Percentiles rank a stretch among this genome's conserved stretches.
phyloP scores from a whole-genome alignment of 35 echinoderm and acorn worm genomes.

The Chiridota heheva region DNA sequence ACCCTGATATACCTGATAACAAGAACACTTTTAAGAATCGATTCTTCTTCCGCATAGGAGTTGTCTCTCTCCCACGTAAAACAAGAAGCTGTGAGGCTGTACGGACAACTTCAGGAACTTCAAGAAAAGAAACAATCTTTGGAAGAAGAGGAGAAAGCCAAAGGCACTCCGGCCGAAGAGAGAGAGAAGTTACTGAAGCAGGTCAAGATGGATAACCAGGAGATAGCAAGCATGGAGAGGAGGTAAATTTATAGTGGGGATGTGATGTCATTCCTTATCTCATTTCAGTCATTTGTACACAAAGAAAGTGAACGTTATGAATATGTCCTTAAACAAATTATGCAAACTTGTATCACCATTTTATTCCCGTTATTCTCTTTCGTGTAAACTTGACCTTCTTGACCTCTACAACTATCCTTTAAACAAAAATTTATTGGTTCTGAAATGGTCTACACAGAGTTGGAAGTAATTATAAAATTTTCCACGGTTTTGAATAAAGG shows the following conservation, averaged over 20 bases:
- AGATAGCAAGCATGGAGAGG: constrained; percentile 91
- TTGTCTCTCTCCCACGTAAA: constrained; percentile 80
- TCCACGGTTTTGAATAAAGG: too few species aligned
- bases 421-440: too few species aligned
- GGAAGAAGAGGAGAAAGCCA: constrained; percentile 74
- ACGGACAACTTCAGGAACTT: constrained; percentile 88
- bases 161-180: constrained; percentile 85
- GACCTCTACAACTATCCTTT: too few species aligned
- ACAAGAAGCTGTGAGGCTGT: constrained; percentile 82
- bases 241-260: constrained; percentile 54
- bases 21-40: too few species aligned
- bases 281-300: background rate
- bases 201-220: constrained; percentile 95
- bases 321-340: too few species aligned
- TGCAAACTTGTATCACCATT: too few species aligned
- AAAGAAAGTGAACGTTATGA: too few species aligned
- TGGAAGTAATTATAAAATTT: too few species aligned
- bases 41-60: constrained; percentile 60
- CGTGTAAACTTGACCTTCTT: too few species aligned
- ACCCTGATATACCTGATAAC: too few species aligned
- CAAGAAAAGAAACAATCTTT: constrained; percentile 83
- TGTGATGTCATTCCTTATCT: background rate
- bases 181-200: constrained; percentile 83
- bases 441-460: too few species aligned
- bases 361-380: too few species aligned